Conservation (phyloP, 2,797 vertebrate species). For the Cyclura pinguis region DNA sequence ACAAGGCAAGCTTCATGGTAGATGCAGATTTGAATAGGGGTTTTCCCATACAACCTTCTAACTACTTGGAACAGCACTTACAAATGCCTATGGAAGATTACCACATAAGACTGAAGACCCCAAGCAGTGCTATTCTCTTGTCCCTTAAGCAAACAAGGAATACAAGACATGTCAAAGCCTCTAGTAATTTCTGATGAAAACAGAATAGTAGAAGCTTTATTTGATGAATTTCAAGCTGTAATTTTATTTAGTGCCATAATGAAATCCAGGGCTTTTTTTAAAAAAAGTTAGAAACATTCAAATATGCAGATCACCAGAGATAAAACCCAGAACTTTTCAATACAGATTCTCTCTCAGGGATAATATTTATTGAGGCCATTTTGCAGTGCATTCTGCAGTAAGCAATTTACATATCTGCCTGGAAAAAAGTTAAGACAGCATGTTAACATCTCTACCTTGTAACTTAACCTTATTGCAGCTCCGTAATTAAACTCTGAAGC, state of each 20-base stretch:
- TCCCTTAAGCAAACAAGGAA: not conserved
- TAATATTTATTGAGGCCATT: not conserved
- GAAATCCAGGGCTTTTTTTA: not conserved
- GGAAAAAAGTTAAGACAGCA: not conserved
- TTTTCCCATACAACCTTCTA: not conserved
- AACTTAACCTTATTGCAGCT: not conserved
- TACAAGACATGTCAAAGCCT: not conserved
- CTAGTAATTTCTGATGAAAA: not conserved
- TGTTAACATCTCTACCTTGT: not conserved
- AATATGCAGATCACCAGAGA: not conserved
- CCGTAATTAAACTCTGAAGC: not conserved
- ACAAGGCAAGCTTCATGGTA: not conserved
- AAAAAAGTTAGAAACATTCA: not conserved
- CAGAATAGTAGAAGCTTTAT: not conserved
- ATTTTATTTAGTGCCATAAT: rapidly evolving
- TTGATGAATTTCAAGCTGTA: not conserved
- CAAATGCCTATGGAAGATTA: not conserved
- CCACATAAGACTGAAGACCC: not conserved
- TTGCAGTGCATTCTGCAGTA: not conserved
- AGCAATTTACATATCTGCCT: not conserved
- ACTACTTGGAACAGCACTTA: not conserved
- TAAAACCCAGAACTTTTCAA: not conserved
- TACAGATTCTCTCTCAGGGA: not conserved
- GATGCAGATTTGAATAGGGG: not conserved
- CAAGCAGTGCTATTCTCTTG: not conserved